Conservation (phyloP, 2,888 invertebrate genomes). For the Pandemis corylana region DNA sequence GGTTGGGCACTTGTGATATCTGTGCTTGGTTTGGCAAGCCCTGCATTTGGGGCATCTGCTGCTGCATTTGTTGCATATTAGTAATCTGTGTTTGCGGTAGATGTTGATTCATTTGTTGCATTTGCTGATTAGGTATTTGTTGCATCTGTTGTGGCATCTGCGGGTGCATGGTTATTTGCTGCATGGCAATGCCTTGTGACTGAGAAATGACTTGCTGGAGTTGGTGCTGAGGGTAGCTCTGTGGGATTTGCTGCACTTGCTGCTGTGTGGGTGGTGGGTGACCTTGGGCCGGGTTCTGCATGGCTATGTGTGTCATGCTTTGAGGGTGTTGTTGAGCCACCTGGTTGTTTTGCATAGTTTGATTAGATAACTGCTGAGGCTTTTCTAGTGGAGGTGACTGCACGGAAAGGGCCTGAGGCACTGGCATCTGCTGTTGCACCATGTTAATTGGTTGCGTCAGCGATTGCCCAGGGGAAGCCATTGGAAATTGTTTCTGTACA, state of each 20-base stretch:
- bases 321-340: conserved; percentile 81
- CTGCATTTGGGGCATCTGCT: conserved; percentile 82
- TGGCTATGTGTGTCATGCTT: conserved; percentile 82
- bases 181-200: conserved; percentile 80
- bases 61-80: conserved; percentile 82
- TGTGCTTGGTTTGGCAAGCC: conserved; percentile 78
- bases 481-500: conserved; percentile 81
- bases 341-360: conserved; percentile 72
- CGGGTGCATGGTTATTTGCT: conserved; percentile 83
- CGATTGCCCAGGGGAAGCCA: conserved; percentile 82
- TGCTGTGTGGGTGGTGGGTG: conserved; percentile 74
- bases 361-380: conserved; percentile 80
- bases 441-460: conserved; percentile 78
- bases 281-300: conserved; percentile 74
- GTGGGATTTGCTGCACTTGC: conserved; percentile 82
- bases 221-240: conserved; percentile 83
- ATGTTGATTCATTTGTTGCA: conserved; percentile 82
- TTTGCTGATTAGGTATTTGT: conserved; percentile 82
- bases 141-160: conserved; percentile 83
- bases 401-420: conserved; percentile 76
- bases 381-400: conserved; percentile 82
- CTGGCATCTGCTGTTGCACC: conserved; percentile 78
- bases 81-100: conserved; percentile 78
- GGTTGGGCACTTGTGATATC: conserved; percentile 75
- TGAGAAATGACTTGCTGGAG: conserved; percentile 82